Evolutionary conservation across 2,888 invertebrate species (phyloP), one percentile per base, ranked within the genome.

Genomic region (Pomacea canaliculata): DNA sequence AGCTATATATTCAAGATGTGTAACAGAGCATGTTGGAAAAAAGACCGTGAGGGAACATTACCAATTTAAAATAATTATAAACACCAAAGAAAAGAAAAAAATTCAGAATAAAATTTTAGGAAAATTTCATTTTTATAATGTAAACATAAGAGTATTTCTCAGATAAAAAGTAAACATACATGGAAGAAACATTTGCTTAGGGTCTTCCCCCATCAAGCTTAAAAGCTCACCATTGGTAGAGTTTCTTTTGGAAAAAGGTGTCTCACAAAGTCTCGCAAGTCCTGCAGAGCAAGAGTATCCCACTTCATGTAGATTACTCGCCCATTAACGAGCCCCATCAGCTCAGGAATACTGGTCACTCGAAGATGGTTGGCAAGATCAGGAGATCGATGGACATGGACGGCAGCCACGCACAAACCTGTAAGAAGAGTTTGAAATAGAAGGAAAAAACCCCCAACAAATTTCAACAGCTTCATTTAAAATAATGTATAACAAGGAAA

Each of bases 331-430:
- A 96, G 93, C 8, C 96, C 92, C 9, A 96, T 94, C 71, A 98
- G 92, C 86, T 95, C 94, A 0, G 98, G 98, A 79, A 97, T 93
- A 18, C 94, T 93, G 83, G 94, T 94, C 12, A 97, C 94, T 12
- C 96, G 95, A 60, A 97, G 93, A 83, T 95, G 93, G 78, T 95
- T 93, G 1, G 95, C 94, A 68, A 97, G 92, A 46, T 93, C 92
- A 63, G 94, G 93, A 89, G 97, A 97, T 82, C 95, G 94, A 0
- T 95, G 95, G 0, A 96, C 95, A 91, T 98, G 96, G 59, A 96
- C 94, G 7, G 91, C 90, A 9, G 90, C 92, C n/a, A 91, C 84
- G 73, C 92, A 92, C 76, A 92, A 83, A 62, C 95, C 91, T 92
- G 80, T 12, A 76, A 82, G 56, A 16, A 18, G 18, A 59, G 13